Conservation (phyloP, 1,140 invertebrate species). For the Dolichoris vasculosae region DNA sequence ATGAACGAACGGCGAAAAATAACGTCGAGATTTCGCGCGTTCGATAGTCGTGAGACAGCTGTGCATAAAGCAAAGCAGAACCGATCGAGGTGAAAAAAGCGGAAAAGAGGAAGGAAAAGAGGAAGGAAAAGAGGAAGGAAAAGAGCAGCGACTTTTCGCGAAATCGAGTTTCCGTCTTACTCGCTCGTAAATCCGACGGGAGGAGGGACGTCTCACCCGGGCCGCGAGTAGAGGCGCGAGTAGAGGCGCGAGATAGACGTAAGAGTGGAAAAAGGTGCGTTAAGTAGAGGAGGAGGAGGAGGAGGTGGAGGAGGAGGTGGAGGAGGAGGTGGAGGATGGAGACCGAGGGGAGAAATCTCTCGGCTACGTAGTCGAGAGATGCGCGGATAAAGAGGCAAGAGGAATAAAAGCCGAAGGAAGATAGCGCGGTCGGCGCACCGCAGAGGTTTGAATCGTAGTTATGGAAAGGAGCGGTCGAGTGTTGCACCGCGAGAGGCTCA, state of each 20-base stretch:
- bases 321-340: not conserved
- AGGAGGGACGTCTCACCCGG: not conserved
- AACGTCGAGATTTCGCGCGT: too few relatives aligned
- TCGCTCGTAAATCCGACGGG: not conserved
- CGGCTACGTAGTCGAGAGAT: not conserved
- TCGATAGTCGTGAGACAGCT: too few relatives aligned
- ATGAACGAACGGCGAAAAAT: too few relatives aligned
- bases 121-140: not conserved
- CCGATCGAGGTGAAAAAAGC: not conserved
- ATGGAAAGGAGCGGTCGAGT: not conserved
- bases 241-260: not conserved
- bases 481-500: not conserved
- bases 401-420: conserved; percentile 2
- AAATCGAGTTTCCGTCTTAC: not conserved
- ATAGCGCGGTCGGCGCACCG: not conserved
- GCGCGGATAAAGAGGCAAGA: conserved; percentile 8
- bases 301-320: too few relatives aligned
- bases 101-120: conserved; percentile 23
- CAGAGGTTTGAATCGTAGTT: not conserved
- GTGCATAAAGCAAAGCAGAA: too few relatives aligned
- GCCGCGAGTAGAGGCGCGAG: not conserved
- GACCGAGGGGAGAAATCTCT: too few relatives aligned
- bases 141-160: not conserved
- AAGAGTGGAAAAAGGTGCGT: conserved; percentile 7
- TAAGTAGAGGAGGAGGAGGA: conserved; percentile 16